Conservation (phyloP, 2,888 invertebrate species). For the Apamea epomidion region DNA sequence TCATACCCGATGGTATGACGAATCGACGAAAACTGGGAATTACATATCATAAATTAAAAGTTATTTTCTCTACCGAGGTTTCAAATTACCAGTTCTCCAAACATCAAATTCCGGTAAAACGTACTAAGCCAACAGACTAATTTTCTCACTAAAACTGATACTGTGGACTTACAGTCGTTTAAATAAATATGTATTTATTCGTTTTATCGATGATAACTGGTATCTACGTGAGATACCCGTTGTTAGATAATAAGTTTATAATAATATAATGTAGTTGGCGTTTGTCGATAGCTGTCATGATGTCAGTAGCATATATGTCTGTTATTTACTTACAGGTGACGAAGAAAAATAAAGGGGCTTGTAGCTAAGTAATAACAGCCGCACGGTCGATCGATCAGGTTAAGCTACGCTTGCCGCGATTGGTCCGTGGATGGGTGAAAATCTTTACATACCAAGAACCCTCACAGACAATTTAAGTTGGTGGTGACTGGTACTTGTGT, state of each 20-base stretch:
- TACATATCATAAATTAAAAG: not conserved
- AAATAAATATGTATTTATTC: slow-evolving; percentile 27
- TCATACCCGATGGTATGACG: no score
- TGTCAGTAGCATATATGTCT: not conserved
- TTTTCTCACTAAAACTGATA: not conserved
- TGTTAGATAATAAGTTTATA: slow-evolving; percentile 19
- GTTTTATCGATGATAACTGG: slow-evolving; percentile 32
- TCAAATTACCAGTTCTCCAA: not conserved
- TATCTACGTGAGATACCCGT: slow-evolving; percentile 16
- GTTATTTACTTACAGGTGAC: not conserved
- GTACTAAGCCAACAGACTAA: not conserved
- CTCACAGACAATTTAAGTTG: no score
- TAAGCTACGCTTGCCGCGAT: no score
- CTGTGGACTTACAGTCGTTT: not conserved
- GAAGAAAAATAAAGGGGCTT: no score
- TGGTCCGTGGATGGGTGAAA: no score
- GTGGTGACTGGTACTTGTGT: no score
- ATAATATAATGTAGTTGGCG: not conserved
- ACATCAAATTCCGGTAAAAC: not conserved
- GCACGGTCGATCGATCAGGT: no score
- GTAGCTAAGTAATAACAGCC: no score
- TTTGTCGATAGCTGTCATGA: not conserved
- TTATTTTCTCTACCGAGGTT: not conserved
- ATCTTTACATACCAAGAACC: no score
- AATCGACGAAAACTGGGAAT: no score